Evolutionary conservation across 2,113 vertebrate genomes (phyloP), one percentile per base, ranked within the genome.

Genomic region (Gnathonemus longibarbis): DNA sequence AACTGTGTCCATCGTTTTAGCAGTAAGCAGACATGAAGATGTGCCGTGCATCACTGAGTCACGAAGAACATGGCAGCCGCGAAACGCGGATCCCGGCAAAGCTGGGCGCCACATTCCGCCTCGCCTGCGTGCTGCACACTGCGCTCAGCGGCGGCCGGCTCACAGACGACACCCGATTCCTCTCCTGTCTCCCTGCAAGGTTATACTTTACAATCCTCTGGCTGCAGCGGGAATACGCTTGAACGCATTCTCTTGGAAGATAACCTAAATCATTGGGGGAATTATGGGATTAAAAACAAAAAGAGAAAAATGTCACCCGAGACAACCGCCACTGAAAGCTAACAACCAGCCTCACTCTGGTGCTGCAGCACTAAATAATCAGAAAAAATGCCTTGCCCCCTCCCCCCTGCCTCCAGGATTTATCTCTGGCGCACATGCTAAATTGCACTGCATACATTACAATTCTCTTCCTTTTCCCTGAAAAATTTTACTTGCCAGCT

Each of bases 281-380:
- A 53, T 87, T 87, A 87, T 3, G n/a, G 85, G 85, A 87, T 87
- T 87, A 87, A n/a, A 53, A 48, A 48, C 39, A 45, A 13, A 27
- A 50, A 42, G 52, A 88, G 42, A 24, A 66, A 53, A 62, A 52
- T 62, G 39, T 62, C 50, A 88, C 86, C 21, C 21, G 3, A 35
- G 88, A 53, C 74, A 89, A 50, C 6, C 0, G 66, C 21, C 48
- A 35, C 62, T 7, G 3, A 21, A 70, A 50, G 66, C 66, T 31
- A 13, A 74, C 11, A 45, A 62, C 24, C 88, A 58, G 24, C 45
- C 5, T 70, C 45, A 27, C 27, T 31, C n/a, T 56, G 27, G 49
- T 87, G 85, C n/a, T 3, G 85, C n/a, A 31, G 46, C 7, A 6
- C 19, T 49, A 50, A 52, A 56, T 53, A 52, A 53, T 87, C 48